phyloP scores from a whole-genome alignment of 2,113 vertebrate genomes.

The Stercorarius parasiticus region DNA sequence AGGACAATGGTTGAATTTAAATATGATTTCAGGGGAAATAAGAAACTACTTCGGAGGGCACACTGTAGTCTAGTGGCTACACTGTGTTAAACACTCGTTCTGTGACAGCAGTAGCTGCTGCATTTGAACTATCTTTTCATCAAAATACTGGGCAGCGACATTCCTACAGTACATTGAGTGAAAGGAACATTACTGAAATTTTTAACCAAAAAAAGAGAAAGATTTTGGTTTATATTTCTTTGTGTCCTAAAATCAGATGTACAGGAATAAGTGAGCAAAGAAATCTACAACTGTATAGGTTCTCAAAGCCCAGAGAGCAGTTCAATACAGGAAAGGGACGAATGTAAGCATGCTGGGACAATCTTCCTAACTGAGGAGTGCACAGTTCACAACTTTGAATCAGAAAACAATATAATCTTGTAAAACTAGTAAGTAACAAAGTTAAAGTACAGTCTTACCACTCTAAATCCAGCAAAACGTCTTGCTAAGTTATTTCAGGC shows the following conservation, averaged over 20 bases:
- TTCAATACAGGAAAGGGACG: fast-evolving
- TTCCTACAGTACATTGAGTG: not conserved
- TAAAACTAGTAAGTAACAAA: not conserved
- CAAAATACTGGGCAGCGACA: not conserved
- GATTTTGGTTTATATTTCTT: not conserved
- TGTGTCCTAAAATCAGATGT: not conserved
- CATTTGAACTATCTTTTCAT: not conserved
- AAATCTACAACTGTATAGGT: not conserved
- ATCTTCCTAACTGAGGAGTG: not conserved
- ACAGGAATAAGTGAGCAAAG: not conserved
- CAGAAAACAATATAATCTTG: not conserved
- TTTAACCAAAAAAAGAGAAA: not conserved
- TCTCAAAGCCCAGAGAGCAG: not conserved
- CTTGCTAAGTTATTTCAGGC: not conserved
- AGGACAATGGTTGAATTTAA: not conserved
- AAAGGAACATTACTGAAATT: not conserved
- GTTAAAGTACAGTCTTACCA: not conserved
- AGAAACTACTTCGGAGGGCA: not conserved
- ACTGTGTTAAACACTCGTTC: not conserved
- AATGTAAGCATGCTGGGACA: not conserved
- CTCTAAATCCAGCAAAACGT: not conserved
- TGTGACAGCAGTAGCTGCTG: not conserved
- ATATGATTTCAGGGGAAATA: not conserved
- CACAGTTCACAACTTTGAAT: not conserved
- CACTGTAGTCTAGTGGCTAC: not conserved